Evolutionary conservation across 1,140 invertebrate genomes (phyloP).

Genomic region (Gonatopus flavifemur): DNA sequence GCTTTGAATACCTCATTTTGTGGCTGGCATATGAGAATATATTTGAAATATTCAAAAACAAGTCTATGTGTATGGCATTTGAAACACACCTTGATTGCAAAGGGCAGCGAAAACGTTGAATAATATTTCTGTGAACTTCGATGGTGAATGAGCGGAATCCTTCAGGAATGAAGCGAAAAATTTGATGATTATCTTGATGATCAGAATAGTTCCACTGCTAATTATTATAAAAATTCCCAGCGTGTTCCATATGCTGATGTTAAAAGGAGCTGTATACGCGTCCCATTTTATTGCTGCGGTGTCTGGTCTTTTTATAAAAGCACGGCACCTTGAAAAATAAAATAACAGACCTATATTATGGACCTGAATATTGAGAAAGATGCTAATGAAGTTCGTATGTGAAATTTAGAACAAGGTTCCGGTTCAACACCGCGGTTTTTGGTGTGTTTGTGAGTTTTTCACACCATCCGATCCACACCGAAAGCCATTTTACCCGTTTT

Average conservation of each 20-base stretch:
- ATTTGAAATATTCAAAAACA: no score
- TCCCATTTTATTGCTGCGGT: constrained; percentile 45
- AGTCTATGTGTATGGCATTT: no score
- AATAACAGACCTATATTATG: constrained; percentile 3
- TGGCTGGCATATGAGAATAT: no score
- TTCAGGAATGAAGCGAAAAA: neutral
- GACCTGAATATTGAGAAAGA: neutral
- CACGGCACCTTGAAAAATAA: constrained; percentile 35
- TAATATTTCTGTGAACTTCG: constrained; percentile 34
- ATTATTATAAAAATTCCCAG: constrained; percentile 34
- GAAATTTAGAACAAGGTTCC: no score
- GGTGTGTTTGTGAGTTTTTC: no score
- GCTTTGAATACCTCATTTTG: no score
- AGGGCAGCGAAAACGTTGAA: constrained; percentile 44
- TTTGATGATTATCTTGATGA: constrained; percentile 10
- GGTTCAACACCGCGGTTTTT: no score
- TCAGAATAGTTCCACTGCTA: neutral
- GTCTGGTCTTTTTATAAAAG: constrained; percentile 47
- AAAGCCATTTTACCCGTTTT: no score
- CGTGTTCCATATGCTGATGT: constrained; percentile 39
- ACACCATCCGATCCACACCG: no score
- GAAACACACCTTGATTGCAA: constrained; percentile 46
- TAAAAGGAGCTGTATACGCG: constrained; percentile 48
- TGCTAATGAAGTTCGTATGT: neutral
- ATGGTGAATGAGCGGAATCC: neutral